Base-by-base conservation (phyloP, 2,797 vertebrate species). In the Halcyon leucocephala region DNA sequence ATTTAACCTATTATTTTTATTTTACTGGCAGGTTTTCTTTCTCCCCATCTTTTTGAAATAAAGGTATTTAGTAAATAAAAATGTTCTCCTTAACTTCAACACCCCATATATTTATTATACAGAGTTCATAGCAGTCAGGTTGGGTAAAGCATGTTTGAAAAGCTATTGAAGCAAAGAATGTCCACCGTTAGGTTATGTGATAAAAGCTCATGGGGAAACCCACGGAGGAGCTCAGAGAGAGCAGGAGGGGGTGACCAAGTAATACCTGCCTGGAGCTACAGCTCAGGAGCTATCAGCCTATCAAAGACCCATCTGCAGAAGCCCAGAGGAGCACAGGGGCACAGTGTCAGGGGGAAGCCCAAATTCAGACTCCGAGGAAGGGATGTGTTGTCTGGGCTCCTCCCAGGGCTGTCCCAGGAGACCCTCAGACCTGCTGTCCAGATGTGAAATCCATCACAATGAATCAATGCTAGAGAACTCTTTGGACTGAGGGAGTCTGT, bases 1-100 rank as follows among this genome's bases (percentile, higher is more conserved):
- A 89, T 93, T 89, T 80, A 91, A 85, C 28, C 18, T 85, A 28
- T 88, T 88, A 28, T 82, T 94, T 90, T 67, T 78, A 74, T 82
- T 85, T 77, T 49, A n/a, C 26, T 58, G 17, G 4, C 19, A 77
- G 26, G 2, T 44, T 67, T 92, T 82, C 3, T 71, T 82, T 62
- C 10, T 41, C n/a, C 62, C 14, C 29, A 48, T 39, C 48, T 37
- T 22, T 15, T 82, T 60, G 10, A 16, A 85, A 71, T 35, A 71
- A 25, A 85, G 39, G 1, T 76, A 92, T 90, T 89, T 85, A 78
- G 16, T 57, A 94, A 92, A 91, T 57, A 96, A 95, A 61, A 29
- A 49, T 86, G 62, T 25, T 82, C 9, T 71, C 24, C 12, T 86
- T 60, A 60, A 65, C 9, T 84, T 88, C 37, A 81, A 67, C 49